phyloP scores from a whole-genome alignment of 2,888 invertebrate species.

The Platycheirus rosarum region DNA sequence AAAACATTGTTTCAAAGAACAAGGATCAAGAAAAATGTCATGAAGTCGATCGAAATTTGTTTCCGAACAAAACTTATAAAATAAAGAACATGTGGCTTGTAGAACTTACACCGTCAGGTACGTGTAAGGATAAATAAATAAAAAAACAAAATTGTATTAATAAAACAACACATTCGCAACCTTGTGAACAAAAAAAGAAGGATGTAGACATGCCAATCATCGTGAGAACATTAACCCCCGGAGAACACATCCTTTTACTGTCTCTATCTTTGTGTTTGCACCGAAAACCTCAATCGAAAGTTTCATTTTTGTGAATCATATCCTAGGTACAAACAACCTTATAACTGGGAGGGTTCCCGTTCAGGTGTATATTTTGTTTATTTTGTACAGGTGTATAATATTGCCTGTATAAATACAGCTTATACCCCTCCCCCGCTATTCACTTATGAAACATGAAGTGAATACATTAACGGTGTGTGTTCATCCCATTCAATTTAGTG shows the following conservation, averaged over 20 bases:
- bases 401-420: no score
- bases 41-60: slow-evolving; percentile 8
- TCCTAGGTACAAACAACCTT: background rate
- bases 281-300: background rate
- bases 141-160: slow-evolving; percentile 5
- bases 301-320: background rate
- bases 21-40: background rate
- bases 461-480: background rate
- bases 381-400: background rate
- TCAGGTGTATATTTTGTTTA: background rate
- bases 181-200: background rate
- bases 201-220: background rate
- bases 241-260: background rate
- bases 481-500: slow-evolving; percentile 1
- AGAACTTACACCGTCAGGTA: slow-evolving; percentile 15
- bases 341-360: background rate
- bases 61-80: slow-evolving; percentile 9
- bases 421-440: background rate
- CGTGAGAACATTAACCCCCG: slow-evolving; percentile 7
- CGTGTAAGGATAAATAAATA: slow-evolving; percentile 16
- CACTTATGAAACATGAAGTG: background rate
- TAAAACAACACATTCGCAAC: slow-evolving; percentile 8
- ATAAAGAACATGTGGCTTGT: background rate
- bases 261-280: background rate
- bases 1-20: background rate